Evolutionary conservation across 2,797 vertebrate species (phyloP).

Genomic region (Siniperca undulata): DNA sequence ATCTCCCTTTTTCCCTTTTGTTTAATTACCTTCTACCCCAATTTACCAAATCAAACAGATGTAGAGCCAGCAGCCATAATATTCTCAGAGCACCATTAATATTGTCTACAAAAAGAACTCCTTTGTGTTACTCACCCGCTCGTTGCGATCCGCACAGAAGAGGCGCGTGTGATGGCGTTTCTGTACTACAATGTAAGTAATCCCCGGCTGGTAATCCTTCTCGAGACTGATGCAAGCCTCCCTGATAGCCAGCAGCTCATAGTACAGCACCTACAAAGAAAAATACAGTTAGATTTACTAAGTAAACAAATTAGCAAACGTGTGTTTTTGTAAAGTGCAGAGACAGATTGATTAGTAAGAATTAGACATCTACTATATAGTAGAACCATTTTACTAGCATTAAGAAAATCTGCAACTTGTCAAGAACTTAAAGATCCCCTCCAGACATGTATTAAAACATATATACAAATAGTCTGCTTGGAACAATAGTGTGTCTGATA

Average conservation of each 20-base stretch:
- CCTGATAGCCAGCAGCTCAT: slow-evolving; percentile 95
- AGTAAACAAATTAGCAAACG: not conserved
- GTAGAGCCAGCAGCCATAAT: not conserved
- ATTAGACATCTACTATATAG: not conserved
- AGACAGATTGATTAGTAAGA: not conserved
- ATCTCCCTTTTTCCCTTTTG: not conserved
- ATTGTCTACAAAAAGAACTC: fast-evolving
- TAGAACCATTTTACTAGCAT: too few relatives aligned
- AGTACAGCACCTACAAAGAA: slow-evolving; percentile 92
- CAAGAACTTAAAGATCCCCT: not conserved
- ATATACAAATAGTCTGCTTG: too few relatives aligned
- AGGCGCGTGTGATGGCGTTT: slow-evolving; percentile 96
- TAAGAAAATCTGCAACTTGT: not conserved
- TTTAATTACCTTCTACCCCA: fast-evolving
- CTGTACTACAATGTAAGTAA: slow-evolving; percentile 98
- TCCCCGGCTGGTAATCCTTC: slow-evolving; percentile 98
- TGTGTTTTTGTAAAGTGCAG: not conserved
- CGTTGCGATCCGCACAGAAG: slow-evolving; percentile 96
- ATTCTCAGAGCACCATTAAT: not conserved
- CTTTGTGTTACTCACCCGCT: slow-evolving; percentile 88
- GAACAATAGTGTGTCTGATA: too few relatives aligned
- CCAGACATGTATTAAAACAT: too few relatives aligned
- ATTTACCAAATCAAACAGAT: not conserved
- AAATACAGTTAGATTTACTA: not conserved
- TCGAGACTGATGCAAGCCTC: slow-evolving; percentile 98